phyloP scores from a whole-genome alignment of 2,113 vertebrate genomes.

The Hydrochoerus hydrochaeris region DNA sequence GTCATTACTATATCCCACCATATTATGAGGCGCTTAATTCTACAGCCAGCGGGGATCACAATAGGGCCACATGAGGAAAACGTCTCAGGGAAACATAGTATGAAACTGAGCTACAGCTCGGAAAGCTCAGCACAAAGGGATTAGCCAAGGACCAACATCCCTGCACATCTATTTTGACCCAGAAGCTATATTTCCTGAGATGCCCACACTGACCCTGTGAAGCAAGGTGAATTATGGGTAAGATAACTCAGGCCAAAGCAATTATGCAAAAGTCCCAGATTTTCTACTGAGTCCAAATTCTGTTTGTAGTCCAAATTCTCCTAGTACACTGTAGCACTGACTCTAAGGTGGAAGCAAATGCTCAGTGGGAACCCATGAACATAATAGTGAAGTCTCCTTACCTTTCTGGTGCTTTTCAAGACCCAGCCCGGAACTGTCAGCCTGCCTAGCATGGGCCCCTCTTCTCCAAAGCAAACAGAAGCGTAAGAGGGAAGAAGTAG shows the following conservation, averaged over 20 bases:
- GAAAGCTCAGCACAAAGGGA: neutral
- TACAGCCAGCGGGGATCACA: neutral
- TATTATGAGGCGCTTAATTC: neutral
- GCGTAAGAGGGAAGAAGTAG: neutral
- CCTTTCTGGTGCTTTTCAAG: neutral
- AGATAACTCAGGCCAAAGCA: neutral
- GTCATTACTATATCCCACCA: neutral
- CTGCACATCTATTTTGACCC: neutral
- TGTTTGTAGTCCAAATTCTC: neutral
- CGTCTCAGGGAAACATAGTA: neutral
- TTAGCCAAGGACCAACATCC: neutral
- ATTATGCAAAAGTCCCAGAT: neutral
- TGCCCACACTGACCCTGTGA: neutral
- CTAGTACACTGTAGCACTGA: neutral
- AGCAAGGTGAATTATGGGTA: neutral
- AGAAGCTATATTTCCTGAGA: neutral
- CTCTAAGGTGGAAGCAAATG: neutral
- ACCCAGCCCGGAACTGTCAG: neutral
- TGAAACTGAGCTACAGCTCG: neutral
- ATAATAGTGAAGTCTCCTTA: neutral
- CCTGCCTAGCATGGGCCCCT: neutral
- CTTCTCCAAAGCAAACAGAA: slow-evolving; percentile 49
- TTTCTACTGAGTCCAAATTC: neutral
- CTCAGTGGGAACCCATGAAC: neutral
- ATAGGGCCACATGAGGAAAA: neutral